Conservation (phyloP, 2,113 vertebrate species). For the Pituophis catenifer region DNA sequence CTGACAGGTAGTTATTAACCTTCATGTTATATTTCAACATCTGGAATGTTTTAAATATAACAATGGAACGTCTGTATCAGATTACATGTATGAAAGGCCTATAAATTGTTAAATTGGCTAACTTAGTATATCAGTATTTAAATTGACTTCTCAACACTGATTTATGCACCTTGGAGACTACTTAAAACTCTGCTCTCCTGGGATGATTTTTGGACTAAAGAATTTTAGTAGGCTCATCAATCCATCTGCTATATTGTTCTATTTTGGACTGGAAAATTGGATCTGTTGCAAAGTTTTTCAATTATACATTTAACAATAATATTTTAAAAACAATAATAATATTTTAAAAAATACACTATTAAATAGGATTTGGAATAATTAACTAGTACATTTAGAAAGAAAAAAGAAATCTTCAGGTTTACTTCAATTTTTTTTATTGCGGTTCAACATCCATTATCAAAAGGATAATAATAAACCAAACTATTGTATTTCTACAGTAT, state of each 20-base stretch:
- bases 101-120: constrained; percentile 45
- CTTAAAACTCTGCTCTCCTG: constrained; percentile 35
- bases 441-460: background rate
- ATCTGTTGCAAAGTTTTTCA: constrained; percentile 28
- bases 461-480: background rate
- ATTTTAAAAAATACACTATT: background rate
- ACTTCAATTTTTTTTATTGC: background rate
- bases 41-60: constrained; percentile 19
- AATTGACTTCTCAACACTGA: constrained; percentile 50
- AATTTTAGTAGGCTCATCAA: constrained; percentile 49
- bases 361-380: background rate
- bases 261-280: constrained; percentile 11
- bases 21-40: background rate
- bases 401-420: background rate
- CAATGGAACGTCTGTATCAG: constrained; percentile 16
- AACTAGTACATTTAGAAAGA: background rate
- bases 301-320: background rate
- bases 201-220: constrained; percentile 43
- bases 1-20: background rate
- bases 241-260: constrained; percentile 33
- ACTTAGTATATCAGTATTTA: constrained; percentile 56
- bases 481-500: background rate
- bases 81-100: constrained; percentile 34
- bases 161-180: constrained; percentile 50
- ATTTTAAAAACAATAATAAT: background rate